Base-by-base conservation (phyloP, 2,113 vertebrate species). In the Mobula hypostoma region DNA sequence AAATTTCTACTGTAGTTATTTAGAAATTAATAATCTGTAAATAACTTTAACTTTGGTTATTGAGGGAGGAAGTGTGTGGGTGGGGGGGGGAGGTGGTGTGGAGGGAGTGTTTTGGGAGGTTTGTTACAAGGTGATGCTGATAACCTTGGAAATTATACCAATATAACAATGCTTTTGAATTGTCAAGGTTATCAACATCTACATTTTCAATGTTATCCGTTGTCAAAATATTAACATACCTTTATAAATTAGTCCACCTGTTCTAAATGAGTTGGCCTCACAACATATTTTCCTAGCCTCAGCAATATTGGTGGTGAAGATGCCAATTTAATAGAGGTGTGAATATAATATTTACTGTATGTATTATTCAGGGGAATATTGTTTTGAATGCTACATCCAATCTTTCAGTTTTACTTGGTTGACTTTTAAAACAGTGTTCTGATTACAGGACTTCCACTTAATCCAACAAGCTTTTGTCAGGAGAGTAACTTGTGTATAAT, bases 371-470 rank as follows among this genome's bases (percentile, higher is more conserved):
- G 7, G 61, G 61, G 15, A 17, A 63, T 90, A 58, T 32, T 68
- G n/a, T 68, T 19, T 90, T 90, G 61, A 66, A 36, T 90, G 85
- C 29, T 15, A 90, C 66, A 66, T 88, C 56, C 48, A 87, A 61
- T 87, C 29, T n/a, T n/a, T 17, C 56, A 15, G 15, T n/a, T 88
- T 90, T 63, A 90, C 7, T 7, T n/a, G 29, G 61, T 66, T 90
- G 27, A 90, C 63, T 90, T 90, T 66, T 90, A 90, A 90, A 66
- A 90, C 21, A 32, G 85, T 66, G 58, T 66, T 29, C 61, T n/a
- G 61, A 32, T 32, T 17, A 63, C 17, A n/a, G 66, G 61, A 58
- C 27, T 87, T 56, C 58, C 58, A 61, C n/a, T 90, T 66, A 68
- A 32, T n/a, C 63, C 61, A 17, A 90, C n/a, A n/a, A 19, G 61